These are phyloP conservation scores for Drosophila rubida DNA, from an alignment of 2,888 invertebrate species.

Conservation along the genomic window DNA sequence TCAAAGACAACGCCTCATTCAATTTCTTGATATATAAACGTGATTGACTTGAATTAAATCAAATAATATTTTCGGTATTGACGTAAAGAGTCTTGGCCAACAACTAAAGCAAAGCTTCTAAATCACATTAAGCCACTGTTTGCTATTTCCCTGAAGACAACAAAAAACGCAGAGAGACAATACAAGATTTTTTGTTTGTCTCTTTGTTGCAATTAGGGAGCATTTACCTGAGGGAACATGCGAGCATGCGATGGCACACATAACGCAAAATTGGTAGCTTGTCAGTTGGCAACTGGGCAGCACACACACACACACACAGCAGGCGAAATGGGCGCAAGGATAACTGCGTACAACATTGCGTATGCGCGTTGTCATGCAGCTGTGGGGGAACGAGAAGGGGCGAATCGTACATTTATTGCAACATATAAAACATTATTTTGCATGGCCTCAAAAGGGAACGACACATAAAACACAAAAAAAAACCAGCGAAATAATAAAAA, in stretches of 20 bases:
- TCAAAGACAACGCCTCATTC: no score
- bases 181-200: not conserved
- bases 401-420: constrained; percentile 76
- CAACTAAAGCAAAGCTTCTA: not conserved
- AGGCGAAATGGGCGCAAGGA: constrained; percentile 72
- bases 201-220: constrained; percentile 26
- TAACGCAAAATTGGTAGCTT: constrained; percentile 52
- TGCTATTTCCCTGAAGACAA: not conserved
- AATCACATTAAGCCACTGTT: not conserved
- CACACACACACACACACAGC: constrained; percentile 16
- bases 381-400: constrained; percentile 34
- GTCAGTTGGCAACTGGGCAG: constrained; percentile 54
- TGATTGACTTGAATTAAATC: no score
- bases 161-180: not conserved
- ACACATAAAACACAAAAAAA: constrained; percentile 50
- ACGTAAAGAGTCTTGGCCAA: not conserved
- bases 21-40: no score
- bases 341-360: constrained; percentile 74
- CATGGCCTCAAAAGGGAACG: constrained; percentile 73
- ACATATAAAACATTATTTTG: constrained; percentile 79
- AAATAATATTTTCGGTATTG: no score
- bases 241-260: not conserved
- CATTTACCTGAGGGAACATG: constrained; percentile 24
- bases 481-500: constrained; percentile 17
- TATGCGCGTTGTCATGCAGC: constrained; percentile 70